These are phyloP conservation scores for Cassiopea xamachana DNA, from an alignment of 30 jellyfish, hydroid and myxozoan genomes.

Conservation along the genomic window DNA sequence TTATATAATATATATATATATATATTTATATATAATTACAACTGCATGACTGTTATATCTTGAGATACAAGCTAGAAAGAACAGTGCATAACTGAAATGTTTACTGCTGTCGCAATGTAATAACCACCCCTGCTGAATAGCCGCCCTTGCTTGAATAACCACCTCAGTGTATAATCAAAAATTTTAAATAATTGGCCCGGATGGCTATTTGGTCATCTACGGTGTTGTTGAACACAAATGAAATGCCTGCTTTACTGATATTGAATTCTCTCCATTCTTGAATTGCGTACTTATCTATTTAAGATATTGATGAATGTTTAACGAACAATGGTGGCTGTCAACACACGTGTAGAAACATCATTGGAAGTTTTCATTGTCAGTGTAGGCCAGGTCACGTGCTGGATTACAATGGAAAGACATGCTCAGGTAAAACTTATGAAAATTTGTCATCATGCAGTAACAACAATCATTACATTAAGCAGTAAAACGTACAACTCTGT, in stretches of 20 bases:
- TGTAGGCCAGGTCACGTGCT: slow-evolving; percentile 67
- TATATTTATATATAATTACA: no score
- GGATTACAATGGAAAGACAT: slow-evolving; percentile 66
- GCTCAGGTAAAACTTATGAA: slow-evolving; percentile 59
- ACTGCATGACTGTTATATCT: neutral
- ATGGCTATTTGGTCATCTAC: no score
- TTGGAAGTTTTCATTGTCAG: slow-evolving; percentile 60
- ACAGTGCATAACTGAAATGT: no score
- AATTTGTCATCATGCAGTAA: neutral
- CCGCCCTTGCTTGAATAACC: no score
- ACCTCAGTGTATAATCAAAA: no score
- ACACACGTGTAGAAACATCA: slow-evolving; percentile 37
- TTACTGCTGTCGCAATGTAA: no score
- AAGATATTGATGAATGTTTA: slow-evolving; percentile 69
- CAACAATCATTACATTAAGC: neutral
- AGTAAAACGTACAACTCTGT: neutral
- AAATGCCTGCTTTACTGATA: neutral
- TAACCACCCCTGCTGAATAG: no score
- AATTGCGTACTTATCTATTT: neutral
- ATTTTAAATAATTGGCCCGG: no score
- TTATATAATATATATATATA: no score
- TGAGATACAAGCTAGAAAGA: no score
- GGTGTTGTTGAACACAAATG: neutral
- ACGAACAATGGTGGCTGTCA: slow-evolving; percentile 72
- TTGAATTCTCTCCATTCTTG: neutral